Percentiles rank a stretch among this genome's conserved stretches.
These are phyloP conservation scores for Amblyteles armatorius DNA, from an alignment of 2,888 invertebrate genomes.

Conservation along the genomic window DNA sequence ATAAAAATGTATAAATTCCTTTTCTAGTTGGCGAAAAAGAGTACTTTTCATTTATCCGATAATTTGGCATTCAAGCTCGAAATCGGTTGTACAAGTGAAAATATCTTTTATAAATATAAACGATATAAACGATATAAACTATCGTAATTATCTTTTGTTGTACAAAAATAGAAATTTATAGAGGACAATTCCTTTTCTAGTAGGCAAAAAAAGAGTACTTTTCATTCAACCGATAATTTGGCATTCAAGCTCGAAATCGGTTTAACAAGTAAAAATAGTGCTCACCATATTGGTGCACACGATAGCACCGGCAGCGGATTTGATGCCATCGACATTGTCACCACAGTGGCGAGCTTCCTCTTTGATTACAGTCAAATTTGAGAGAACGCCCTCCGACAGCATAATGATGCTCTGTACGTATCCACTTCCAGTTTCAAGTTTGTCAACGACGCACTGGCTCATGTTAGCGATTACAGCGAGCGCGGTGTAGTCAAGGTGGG, in stretches of 20 bases:
- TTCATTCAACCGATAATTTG: background rate
- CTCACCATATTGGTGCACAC: constrained; percentile 71
- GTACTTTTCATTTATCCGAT: background rate
- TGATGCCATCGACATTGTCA: constrained; percentile 25
- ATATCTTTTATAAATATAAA: too few relatives aligned
- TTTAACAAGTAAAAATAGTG: background rate
- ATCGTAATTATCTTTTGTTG: too few relatives aligned
- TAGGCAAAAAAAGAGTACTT: too few relatives aligned
- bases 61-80: background rate
- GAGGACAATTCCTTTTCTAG: too few relatives aligned
- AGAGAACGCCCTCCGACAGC: constrained; percentile 40
- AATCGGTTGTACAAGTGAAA: background rate
- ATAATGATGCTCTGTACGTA: constrained; percentile 67
- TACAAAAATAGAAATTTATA: too few relatives aligned
- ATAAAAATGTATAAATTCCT: too few relatives aligned
- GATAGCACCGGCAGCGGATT: constrained; percentile 58
- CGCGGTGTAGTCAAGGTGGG: constrained; percentile 12
- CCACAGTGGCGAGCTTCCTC: background rate
- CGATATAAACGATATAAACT: too few relatives aligned
- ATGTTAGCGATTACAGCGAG: constrained; percentile 43
- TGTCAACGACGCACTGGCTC: constrained; percentile 67
- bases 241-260: background rate
- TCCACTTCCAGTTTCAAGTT: constrained; percentile 62
- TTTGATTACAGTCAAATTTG: constrained; percentile 50
- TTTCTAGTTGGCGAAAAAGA: too few relatives aligned